These are phyloP conservation scores for Eretmocerus hayati DNA, from an alignment of 2,888 invertebrate genomes.

Conservation along the genomic window DNA sequence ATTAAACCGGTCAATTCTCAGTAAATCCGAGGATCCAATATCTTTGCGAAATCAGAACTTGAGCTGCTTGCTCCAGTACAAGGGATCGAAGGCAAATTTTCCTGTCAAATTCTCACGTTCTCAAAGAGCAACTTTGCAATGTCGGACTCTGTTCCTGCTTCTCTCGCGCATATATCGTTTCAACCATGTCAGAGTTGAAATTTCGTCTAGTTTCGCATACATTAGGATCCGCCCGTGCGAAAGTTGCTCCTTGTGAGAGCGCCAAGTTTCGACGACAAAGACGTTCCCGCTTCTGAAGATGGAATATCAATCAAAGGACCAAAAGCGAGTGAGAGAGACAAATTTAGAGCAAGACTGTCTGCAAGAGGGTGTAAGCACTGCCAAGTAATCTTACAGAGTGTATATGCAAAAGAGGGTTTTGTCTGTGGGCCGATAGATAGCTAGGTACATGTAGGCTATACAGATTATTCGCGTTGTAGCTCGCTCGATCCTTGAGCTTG, in stretches of 20 bases:
- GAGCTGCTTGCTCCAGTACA: too few species aligned
- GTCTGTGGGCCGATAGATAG: conserved; percentile 18
- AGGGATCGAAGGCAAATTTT: too few species aligned
- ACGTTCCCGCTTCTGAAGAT: neutral
- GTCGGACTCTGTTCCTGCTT: too few species aligned
- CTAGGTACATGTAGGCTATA: conserved; percentile 16
- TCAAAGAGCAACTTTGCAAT: too few species aligned
- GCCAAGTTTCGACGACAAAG: neutral
- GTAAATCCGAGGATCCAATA: too few species aligned
- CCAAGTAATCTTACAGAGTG: conserved; percentile 49
- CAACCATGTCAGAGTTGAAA: neutral
- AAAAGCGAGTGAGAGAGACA: neutral
- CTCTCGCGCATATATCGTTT: too few species aligned
- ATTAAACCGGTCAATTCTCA: too few species aligned
- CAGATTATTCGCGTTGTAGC: conserved; percentile 34
- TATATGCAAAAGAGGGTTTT: conserved; percentile 46
- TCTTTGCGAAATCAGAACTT: too few species aligned
- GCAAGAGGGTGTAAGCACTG: conserved; percentile 40
- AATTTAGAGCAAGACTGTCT: neutral
- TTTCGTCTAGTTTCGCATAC: conserved; percentile 42
- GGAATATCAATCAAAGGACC: conserved; percentile 11
- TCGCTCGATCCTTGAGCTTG: conserved; percentile 38
- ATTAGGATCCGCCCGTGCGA: conserved; percentile 31
- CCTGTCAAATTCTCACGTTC: too few species aligned
- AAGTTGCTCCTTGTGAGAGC: neutral